Evolutionary conservation across 1,140 invertebrate genomes (phyloP).

Genomic region (Drosophila pachea): DNA sequence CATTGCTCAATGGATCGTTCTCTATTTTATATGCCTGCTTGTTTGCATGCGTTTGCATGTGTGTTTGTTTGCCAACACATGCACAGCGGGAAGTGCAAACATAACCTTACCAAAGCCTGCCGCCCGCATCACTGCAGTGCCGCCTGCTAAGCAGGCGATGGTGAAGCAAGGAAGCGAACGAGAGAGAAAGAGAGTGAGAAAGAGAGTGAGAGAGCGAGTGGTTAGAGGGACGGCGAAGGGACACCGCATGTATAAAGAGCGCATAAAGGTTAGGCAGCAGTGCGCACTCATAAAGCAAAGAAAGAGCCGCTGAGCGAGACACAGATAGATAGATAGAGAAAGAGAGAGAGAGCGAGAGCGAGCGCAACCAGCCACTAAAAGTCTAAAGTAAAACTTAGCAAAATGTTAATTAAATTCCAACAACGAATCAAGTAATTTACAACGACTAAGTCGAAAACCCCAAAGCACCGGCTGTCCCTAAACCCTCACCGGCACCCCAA

Average conservation of each 20-base stretch:
- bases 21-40: conserved; percentile 28
- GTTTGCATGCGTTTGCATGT: conserved; percentile 7
- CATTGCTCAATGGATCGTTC: conserved; percentile 52
- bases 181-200: not conserved
- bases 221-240: not conserved
- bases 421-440: conserved; percentile 77
- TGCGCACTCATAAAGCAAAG: conserved; percentile 4
- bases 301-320: not conserved
- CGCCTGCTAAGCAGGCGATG: not conserved
- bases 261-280: not conserved
- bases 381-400: conserved; percentile 76
- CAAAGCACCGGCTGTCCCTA: conserved; percentile 57
- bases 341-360: not conserved
- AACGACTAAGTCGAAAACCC: conserved; percentile 75
- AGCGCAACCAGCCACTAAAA: conserved; percentile 58
- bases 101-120: conserved; percentile 54
- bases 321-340: conserved; percentile 13
- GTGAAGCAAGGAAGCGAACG: not conserved
- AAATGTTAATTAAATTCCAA: conserved; percentile 78
- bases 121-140: conserved; percentile 47
- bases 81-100: conserved; percentile 52
- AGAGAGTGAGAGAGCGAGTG: not conserved
- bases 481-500: conserved; percentile 1
- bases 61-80: conserved; percentile 35
- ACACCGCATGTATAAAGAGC: not conserved